phyloP scores from a whole-genome alignment of 2,888 invertebrate species.

The Halictus quadricinctus region DNA sequence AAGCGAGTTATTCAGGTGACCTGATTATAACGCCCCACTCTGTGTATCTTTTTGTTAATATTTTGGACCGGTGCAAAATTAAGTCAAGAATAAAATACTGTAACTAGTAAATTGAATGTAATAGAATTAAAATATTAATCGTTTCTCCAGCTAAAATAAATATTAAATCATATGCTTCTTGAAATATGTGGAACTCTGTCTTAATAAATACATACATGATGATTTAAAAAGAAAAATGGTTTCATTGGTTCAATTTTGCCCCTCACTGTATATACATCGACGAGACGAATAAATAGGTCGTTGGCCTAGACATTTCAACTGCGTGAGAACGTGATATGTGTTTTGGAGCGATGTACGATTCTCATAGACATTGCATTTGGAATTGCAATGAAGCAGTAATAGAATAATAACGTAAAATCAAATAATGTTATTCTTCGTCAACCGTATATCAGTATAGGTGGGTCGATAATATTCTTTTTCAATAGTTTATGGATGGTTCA shows the following conservation, averaged over 20 bases:
- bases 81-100: too few species aligned
- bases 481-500: neutral
- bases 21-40: too few species aligned
- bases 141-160: too few species aligned
- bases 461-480: neutral
- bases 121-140: too few species aligned
- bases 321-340: neutral
- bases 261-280: neutral
- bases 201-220: too few species aligned
- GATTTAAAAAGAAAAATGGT: neutral
- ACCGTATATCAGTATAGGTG: neutral
- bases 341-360: neutral
- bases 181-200: too few species aligned
- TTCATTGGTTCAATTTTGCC: neutral
- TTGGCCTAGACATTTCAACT: slow-evolving; percentile 16
- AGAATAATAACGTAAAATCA: neutral
- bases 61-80: too few species aligned
- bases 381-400: neutral
- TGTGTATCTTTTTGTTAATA: too few species aligned
- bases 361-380: neutral
- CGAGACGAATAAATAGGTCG: neutral
- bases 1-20: too few species aligned
- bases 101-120: too few species aligned
- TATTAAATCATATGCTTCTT: too few species aligned
- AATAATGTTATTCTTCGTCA: neutral